Conservation (phyloP, 2,888 invertebrate genomes). For the Therioaphis trifolii region DNA sequence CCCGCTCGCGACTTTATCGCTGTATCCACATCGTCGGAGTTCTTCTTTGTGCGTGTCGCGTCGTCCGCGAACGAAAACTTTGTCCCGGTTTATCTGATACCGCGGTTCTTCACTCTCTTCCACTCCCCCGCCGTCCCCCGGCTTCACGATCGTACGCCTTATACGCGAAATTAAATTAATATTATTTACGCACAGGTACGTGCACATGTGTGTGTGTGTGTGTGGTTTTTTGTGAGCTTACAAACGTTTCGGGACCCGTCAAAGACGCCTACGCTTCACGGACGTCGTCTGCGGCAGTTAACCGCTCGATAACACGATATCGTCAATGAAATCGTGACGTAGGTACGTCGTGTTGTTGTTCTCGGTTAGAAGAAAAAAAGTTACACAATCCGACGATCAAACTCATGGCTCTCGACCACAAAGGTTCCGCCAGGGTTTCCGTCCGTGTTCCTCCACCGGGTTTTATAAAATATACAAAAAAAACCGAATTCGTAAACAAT, state of each 20-base stretch:
- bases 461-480: too few species aligned
- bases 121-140: not conserved
- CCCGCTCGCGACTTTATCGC: constrained; percentile 52
- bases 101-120: not conserved
- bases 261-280: not conserved
- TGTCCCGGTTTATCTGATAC: constrained; percentile 49
- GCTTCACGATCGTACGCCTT: not conserved
- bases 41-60: constrained; percentile 46
- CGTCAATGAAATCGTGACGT: too few species aligned
- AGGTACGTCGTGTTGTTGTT: too few species aligned
- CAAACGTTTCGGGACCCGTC: not conserved
- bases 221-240: not conserved
- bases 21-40: constrained; percentile 47
- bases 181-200: constrained; percentile 2
- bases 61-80: constrained; percentile 49
- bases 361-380: too few species aligned
- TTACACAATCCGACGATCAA: not conserved
- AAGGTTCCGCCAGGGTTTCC: too few species aligned
- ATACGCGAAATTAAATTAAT: not conserved
- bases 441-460: too few species aligned
- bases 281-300: too few species aligned
- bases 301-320: too few species aligned
- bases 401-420: too few species aligned
- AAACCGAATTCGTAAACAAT: too few species aligned
- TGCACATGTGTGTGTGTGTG: not conserved